Conservation (phyloP, 37 sponge, comb jelly and placozoan species). For the Chondrilla cf. caribensis region DNA sequence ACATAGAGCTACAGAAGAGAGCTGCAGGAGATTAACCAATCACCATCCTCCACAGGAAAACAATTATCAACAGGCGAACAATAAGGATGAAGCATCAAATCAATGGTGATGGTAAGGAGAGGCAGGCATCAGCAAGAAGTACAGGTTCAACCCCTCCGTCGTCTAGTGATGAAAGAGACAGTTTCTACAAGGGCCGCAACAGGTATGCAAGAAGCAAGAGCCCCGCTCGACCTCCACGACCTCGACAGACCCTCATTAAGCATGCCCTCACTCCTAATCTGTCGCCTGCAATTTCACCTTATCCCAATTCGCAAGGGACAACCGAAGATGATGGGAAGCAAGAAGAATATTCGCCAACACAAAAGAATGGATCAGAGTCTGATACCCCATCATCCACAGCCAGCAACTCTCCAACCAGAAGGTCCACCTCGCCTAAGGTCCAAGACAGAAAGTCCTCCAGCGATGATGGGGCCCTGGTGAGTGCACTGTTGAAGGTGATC, state of each 20-base stretch:
- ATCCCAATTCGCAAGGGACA: neutral
- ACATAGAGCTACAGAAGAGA: no score
- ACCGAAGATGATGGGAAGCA: neutral
- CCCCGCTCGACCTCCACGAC: constrained; percentile 6
- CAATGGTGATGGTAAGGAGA: neutral
- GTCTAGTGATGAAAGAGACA: constrained; percentile 2
- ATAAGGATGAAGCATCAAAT: neutral
- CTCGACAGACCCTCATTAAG: neutral
- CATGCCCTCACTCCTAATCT: neutral
- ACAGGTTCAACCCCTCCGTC: neutral
- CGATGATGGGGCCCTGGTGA: neutral
- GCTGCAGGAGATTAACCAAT: no score
- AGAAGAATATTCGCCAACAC: neutral
- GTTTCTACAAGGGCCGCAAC: neutral
- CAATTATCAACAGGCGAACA: constrained; percentile 7
- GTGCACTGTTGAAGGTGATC: constrained; percentile 10
- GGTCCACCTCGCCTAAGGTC: neutral
- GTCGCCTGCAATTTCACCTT: neutral
- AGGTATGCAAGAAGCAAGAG: neutral
- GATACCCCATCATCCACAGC: neutral
- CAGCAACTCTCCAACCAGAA: neutral
- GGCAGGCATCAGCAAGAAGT: neutral
- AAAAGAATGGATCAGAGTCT: neutral
- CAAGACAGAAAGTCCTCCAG: neutral
- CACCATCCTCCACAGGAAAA: neutral